These are phyloP conservation scores for Cyprinodon brontotheroides DNA, from an alignment of 2,113 vertebrate genomes.

Conservation along the genomic window DNA sequence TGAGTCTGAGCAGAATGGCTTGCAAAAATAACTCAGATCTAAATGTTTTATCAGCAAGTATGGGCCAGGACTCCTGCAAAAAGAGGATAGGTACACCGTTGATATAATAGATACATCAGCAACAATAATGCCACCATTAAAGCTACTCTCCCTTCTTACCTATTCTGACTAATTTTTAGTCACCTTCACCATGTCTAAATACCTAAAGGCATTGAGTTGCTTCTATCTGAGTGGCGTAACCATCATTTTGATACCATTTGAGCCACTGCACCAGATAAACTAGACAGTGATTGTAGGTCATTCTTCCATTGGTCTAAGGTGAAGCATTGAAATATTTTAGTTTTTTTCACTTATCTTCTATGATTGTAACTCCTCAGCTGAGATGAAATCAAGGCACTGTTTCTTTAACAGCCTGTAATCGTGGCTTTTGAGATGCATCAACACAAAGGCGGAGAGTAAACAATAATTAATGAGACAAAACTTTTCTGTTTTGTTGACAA, in stretches of 20 bases:
- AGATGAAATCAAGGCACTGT: constrained; percentile 1
- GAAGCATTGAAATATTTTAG: neutral
- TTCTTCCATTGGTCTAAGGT: neutral
- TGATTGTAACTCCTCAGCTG: constrained; percentile 4
- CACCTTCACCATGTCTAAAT: neutral
- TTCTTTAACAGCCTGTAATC: constrained; percentile 27
- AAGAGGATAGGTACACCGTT: neutral
- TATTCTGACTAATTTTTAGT: no score
- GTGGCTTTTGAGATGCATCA: constrained; percentile 37
- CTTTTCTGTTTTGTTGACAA: constrained; percentile 62
- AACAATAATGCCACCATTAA: no score
- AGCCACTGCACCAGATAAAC: neutral
- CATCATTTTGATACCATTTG: neutral
- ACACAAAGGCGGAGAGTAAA: constrained; percentile 46
- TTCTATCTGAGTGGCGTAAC: neutral
- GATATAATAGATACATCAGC: neutral
- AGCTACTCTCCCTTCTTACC: no score
- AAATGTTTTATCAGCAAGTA: no score
- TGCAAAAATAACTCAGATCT: no score
- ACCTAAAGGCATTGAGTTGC: neutral
- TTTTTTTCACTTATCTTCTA: neutral
- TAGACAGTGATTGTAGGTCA: neutral
- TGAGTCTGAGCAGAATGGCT: no score
- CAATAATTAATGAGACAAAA: constrained; percentile 67
- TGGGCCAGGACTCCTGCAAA: no score